These are phyloP conservation scores for Nyctibius bracteatus DNA, from an alignment of 2,113 vertebrate genomes.

Conservation along the genomic window DNA sequence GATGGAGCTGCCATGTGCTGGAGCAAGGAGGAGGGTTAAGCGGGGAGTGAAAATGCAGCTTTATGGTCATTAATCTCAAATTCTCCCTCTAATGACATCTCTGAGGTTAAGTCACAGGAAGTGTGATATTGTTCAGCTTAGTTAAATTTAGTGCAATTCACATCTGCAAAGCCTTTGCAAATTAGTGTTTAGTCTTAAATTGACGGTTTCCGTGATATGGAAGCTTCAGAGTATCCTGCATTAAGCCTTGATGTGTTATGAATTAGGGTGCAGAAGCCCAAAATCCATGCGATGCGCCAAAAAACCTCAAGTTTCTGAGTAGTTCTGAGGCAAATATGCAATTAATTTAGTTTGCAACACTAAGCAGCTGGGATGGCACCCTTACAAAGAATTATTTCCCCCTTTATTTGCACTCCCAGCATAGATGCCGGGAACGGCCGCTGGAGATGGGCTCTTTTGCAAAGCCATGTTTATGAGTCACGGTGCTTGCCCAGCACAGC, in stretches of 20 bases:
- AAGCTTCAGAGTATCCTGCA: not conserved
- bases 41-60: not conserved
- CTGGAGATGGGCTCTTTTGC: not conserved
- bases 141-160: conserved; percentile 21
- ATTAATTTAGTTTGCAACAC: not conserved
- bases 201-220: not conserved
- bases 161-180: not conserved
- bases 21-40: not conserved
- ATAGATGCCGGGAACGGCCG: not conserved
- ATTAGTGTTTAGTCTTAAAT: conserved; percentile 10
- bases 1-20: not conserved
- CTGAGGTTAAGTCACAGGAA: conserved; percentile 20
- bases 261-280: not conserved
- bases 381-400: not conserved
- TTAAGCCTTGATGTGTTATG: not conserved
- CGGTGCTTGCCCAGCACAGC: not conserved
- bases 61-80: conserved; percentile 3
- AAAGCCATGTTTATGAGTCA: not conserved
- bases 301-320: not conserved
- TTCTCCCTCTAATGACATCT: not conserved
- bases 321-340: not conserved
- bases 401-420: not conserved
- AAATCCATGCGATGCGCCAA: fast-evolving
- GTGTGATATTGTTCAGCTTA: not conserved
- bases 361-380: not conserved